Conservation (phyloP, 1,140 invertebrate species). For the Hetaerina americana region DNA sequence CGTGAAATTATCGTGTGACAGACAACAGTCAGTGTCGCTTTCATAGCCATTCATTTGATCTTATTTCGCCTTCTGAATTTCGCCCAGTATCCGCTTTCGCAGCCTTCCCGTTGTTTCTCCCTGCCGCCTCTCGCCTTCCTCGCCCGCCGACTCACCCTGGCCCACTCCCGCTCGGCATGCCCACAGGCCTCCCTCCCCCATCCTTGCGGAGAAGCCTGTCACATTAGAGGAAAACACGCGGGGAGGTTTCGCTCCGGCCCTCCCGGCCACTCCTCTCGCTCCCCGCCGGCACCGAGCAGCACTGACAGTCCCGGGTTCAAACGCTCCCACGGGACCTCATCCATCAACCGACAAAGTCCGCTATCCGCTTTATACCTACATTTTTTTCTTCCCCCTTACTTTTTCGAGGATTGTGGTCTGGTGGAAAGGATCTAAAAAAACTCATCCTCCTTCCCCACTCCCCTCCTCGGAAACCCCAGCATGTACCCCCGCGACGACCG, state of each 20-base stretch:
- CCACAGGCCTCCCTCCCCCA: neutral
- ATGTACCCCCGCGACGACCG: neutral
- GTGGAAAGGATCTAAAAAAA: no score
- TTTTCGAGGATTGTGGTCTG: no score
- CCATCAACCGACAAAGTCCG: neutral
- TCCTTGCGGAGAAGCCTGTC: neutral
- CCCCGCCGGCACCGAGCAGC: no score
- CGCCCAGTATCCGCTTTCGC: no score
- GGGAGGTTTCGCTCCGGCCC: neutral
- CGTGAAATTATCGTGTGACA: no score
- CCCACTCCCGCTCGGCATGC: neutral
- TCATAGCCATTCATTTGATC: no score
- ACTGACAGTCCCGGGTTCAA: neutral
- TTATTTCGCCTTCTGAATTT: no score
- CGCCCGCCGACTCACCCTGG: neutral
- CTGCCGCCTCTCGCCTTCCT: neutral
- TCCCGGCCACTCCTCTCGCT: neutral
- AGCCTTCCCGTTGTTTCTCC: no score
- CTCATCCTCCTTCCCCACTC: no score
- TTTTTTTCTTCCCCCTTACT: no score
- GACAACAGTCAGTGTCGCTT: no score
- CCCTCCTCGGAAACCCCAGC: no score
- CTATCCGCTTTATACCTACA: neutral
- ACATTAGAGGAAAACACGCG: neutral
- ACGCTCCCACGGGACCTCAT: neutral